A percentile compares a stretch with the other conserved stretches of the same genome.
Conservation (phyloP, 1,140 invertebrate genomes). For the Ericerus pela region DNA sequence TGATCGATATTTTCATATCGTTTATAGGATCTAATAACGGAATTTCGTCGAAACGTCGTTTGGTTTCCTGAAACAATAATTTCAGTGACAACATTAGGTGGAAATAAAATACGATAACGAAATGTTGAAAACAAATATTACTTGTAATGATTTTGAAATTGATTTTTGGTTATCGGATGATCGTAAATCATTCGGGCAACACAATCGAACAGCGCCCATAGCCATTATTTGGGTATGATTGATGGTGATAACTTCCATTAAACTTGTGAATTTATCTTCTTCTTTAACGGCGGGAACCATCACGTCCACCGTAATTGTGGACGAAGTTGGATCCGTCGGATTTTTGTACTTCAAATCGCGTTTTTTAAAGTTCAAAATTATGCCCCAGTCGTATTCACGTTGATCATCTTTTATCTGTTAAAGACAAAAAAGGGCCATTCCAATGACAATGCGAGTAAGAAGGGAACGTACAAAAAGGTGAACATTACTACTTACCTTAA, state of each 20-base stretch:
- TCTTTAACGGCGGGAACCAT: slow-evolving; percentile 48
- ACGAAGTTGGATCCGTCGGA: slow-evolving; percentile 33
- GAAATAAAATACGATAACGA: not conserved
- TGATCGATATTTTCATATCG: slow-evolving; percentile 90
- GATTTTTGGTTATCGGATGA: slow-evolving; percentile 65
- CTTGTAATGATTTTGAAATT: slow-evolving; percentile 70
- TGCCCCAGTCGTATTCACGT: slow-evolving; percentile 89
- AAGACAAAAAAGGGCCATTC: slow-evolving; percentile 18
- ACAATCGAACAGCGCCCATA: slow-evolving; percentile 78
- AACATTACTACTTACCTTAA: slow-evolving; percentile 48
- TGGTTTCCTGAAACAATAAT: slow-evolving; percentile 49
- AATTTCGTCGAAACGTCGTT: slow-evolving; percentile 66
- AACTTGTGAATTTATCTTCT: slow-evolving; percentile 35
- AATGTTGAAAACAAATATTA: too few species aligned
- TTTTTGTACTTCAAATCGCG: slow-evolving; percentile 33
- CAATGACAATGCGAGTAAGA: not conserved
- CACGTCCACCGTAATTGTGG: slow-evolving; percentile 31
- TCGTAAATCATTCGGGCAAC: slow-evolving; percentile 78
- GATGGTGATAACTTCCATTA: slow-evolving; percentile 81
- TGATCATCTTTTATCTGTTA: slow-evolving; percentile 65
- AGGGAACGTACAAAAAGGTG: not conserved
- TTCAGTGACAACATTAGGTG: not conserved
- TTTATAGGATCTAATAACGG: slow-evolving; percentile 84
- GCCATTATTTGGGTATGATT: slow-evolving; percentile 64
- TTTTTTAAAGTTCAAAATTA: slow-evolving; percentile 84